Evolutionary conservation across 2,888 invertebrate genomes (phyloP), one percentile per base, ranked within the genome.

Genomic region (Pachliopta kotzebuea): DNA sequence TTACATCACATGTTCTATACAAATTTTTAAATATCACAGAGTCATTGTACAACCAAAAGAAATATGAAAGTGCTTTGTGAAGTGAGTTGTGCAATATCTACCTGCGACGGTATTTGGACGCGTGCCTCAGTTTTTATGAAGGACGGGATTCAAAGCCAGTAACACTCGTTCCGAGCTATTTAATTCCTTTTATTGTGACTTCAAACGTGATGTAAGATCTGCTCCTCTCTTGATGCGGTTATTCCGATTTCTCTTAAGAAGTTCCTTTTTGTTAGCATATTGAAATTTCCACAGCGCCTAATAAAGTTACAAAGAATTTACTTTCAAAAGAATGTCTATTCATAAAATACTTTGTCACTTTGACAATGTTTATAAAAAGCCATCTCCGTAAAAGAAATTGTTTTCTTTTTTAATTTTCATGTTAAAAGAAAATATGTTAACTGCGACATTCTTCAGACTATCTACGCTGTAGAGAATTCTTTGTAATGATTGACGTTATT

Each of bases 121-220:
- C 67, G 67, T 67, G 71, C 65, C 31, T 64, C 60, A 67, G 29
- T 59, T 62, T 65, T 65, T 66, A 56, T 57, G 29, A 62, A 65
- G 61, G 61, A 65, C 65, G 54, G 20, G 57, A 57, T 45, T 55
- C 56, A 49, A 54, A 65, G 52, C 57, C 37, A 31, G 65, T 26
- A 68, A 68, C 67, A 72, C 74, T 74, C 76, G 75, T 78, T 81
- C 77, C 76, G 72, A 75, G 73, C 80, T 80, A 77, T 80, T 83
- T 78, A 79, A 77, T 76, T 79, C 83, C 78, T 68, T 65, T 69
- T 67, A 67, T 82, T 80, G 79, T 81, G 70, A 71, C 69, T 67
- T 65, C 64, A 56, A 68, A 72, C 66, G 71, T 75, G 74, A 71
- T 60, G 56, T 56, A 61, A 61, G 45, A 60, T 61, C 56, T 58